Percentiles rank a stretch among this genome's conserved stretches.
These are phyloP conservation scores for Onychomys arenicola DNA, from an alignment of 2,797 vertebrate genomes.

Conservation along the genomic window DNA sequence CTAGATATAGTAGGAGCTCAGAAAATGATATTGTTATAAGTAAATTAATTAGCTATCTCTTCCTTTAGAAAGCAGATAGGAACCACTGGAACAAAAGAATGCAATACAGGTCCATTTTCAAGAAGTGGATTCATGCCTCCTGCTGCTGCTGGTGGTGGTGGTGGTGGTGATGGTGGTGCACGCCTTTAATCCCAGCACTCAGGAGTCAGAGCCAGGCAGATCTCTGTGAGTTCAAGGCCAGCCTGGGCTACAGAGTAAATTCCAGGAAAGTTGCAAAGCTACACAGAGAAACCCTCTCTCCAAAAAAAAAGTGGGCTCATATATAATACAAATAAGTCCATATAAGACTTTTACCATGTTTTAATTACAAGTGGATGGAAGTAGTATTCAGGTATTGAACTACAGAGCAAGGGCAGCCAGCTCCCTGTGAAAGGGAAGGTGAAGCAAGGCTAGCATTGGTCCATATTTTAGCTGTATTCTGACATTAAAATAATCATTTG, in stretches of 20 bases:
- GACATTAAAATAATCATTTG: constrained; percentile 8
- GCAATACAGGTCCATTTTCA: background rate
- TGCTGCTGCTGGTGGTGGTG: too few relatives aligned
- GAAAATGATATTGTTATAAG: background rate
- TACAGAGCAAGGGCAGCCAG: background rate
- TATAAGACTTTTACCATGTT: background rate
- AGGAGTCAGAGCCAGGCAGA: too few relatives aligned
- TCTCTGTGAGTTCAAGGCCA: too few relatives aligned
- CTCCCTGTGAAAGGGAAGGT: background rate
- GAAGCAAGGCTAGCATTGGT: background rate
- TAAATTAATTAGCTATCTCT: constrained; percentile 24
- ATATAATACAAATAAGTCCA: background rate
- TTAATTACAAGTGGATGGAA: constrained; percentile 3
- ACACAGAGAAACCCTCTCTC: too few relatives aligned
- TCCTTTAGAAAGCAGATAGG: background rate
- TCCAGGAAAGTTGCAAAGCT: too few relatives aligned
- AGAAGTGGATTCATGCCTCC: background rate
- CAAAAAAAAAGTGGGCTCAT: background rate
- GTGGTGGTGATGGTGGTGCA: too few relatives aligned
- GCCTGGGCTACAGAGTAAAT: too few relatives aligned
- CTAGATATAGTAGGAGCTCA: constrained; percentile 1
- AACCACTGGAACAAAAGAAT: background rate
- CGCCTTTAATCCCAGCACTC: too few relatives aligned
- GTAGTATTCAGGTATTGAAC: background rate
- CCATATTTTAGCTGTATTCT: background rate